Base-by-base conservation (phyloP, 2,797 vertebrate species). In the Amniataba percoides region DNA sequence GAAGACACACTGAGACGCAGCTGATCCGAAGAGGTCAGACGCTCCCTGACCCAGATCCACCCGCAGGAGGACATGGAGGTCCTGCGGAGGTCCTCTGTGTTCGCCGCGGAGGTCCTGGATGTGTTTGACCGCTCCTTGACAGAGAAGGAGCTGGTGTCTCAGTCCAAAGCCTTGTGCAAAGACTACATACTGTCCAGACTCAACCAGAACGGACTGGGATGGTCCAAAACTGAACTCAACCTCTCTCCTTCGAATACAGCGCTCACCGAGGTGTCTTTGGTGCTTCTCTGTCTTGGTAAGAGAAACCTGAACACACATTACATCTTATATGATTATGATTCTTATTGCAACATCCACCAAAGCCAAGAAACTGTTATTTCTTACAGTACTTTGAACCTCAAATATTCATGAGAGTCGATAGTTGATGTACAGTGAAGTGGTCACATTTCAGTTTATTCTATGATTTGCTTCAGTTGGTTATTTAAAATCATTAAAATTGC, bases 121-220 rank as follows among this genome's bases (percentile, higher is more conserved):
- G 96, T 96, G 71, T 97, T 99, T 82, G 97, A 99, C 71, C 95
- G 96, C 36, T 96, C 96, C 66, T 90, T 96, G 88, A 96, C 95
- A 0, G 98, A 99, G 80, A 98, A 97, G 82, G 97, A 99, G 88
- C 95, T 99, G 57, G 97, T 98, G 66, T 96, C 95, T 73, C 97
- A 99, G 94, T 96, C 97, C 49, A 99, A 96, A 88, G 95, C 96
- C 14, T 93, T 99, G 56, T 98, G 98, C 89, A 95, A 96, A 56
- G 97, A 98, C 94, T 99, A 96, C 92, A 98, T 99, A 55, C 94
- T 97, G 75, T 98, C 97, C 2, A 96, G 97, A 80, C 95, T 99
- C 19, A 90, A 95, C 83, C 95, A 96, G 77, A 97, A 96, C 0
- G 97, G 97, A 2, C 94, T 99, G 43, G 96, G 96, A 65, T 99